These are phyloP conservation scores for Lysiphlebus fabarum DNA, from an alignment of 1,140 invertebrate species.

Conservation along the genomic window DNA sequence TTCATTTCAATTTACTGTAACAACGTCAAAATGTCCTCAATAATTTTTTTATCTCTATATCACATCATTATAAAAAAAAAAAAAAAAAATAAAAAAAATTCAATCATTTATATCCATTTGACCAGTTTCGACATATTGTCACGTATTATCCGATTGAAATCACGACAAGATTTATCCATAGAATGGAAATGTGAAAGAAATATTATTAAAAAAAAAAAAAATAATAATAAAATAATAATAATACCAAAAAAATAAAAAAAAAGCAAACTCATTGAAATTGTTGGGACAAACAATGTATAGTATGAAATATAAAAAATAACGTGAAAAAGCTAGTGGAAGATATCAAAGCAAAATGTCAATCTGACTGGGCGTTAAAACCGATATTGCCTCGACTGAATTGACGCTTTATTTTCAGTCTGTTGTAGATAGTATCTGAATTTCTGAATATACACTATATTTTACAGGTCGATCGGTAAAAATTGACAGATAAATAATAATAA, in stretches of 20 bases:
- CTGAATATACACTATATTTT: neutral
- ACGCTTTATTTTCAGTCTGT: constrained; percentile 1
- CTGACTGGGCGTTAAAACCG: neutral
- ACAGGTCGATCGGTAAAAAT: constrained; percentile 5
- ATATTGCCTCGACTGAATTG: constrained; percentile 4
- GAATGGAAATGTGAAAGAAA: too few species aligned
- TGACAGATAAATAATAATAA: neutral
- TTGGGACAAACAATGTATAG: neutral
- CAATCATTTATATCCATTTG: too few species aligned
- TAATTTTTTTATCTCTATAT: too few species aligned
- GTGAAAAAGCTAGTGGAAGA: neutral
- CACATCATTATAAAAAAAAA: too few species aligned
- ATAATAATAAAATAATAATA: too few species aligned
- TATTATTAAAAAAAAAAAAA: too few species aligned
- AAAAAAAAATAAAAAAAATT: too few species aligned
- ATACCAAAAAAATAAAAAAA: neutral
- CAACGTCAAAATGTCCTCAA: too few species aligned
- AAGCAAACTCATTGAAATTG: neutral
- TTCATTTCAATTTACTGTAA: too few species aligned
- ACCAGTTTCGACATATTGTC: too few species aligned
- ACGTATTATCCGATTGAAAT: too few species aligned
- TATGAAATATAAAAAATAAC: neutral
- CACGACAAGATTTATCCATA: too few species aligned
- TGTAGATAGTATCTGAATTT: neutral
- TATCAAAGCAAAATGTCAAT: constrained; percentile 10